Evolutionary conservation across 2,888 invertebrate species (phyloP).

Genomic region (Oligia fasciuncula): DNA sequence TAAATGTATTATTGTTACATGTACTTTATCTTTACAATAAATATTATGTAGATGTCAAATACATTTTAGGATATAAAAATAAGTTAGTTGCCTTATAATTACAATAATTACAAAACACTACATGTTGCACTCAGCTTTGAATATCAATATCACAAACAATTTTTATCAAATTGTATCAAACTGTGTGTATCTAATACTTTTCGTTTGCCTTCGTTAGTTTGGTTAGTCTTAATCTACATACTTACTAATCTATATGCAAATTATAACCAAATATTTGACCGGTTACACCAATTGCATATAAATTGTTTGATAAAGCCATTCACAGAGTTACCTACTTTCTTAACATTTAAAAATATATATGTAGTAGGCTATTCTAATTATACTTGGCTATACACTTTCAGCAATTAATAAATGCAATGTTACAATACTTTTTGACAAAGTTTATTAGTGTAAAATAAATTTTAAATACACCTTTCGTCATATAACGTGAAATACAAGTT

Average conservation of each 20-base stretch:
- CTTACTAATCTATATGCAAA: slow-evolving; percentile 12
- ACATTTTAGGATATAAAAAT: slow-evolving; percentile 67
- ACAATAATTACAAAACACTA: slow-evolving; percentile 61
- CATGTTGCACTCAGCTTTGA: slow-evolving; percentile 75
- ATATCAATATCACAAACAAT: slow-evolving; percentile 85
- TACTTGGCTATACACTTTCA: slow-evolving; percentile 2
- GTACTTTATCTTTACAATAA: slow-evolving; percentile 60
- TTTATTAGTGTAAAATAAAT: background rate
- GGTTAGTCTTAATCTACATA: slow-evolving; percentile 37
- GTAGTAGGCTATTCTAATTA: slow-evolving; percentile 1
- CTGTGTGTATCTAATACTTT: slow-evolving; percentile 65
- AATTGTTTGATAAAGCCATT: slow-evolving; percentile 6
- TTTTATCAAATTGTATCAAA: slow-evolving; percentile 70
- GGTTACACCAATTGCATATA: slow-evolving; percentile 33
- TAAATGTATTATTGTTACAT: slow-evolving; percentile 27
- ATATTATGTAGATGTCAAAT: slow-evolving; percentile 56
- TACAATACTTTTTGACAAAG: slow-evolving; percentile 21
- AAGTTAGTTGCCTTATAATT: slow-evolving; percentile 69
- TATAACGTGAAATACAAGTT: slow-evolving; percentile 1
- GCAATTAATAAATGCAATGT: slow-evolving; percentile 43
- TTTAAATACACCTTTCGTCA: background rate
- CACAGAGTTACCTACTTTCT: background rate
- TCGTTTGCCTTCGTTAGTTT: slow-evolving; percentile 53
- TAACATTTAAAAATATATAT: slow-evolving; percentile 9
- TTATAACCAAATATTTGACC: slow-evolving; percentile 5